Base-by-base conservation (phyloP, 2,797 vertebrate species). In the Sebastes oblongus region DNA sequence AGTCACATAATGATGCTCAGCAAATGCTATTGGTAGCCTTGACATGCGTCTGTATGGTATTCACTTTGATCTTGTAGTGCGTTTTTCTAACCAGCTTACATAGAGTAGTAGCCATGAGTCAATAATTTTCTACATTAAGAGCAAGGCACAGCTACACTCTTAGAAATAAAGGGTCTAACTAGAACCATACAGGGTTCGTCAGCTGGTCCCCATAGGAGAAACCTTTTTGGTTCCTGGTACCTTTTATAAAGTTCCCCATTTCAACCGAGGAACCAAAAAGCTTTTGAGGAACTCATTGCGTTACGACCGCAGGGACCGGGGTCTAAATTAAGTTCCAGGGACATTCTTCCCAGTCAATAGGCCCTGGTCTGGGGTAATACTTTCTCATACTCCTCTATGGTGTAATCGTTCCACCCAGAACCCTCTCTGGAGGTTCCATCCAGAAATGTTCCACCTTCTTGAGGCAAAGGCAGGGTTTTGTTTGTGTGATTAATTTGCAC, bases 61-160 rank as follows among this genome's bases (percentile, higher is more conserved):
- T 87, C 55, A 80, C 16, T 60, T 66, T 52, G 22, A 25, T 77
- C 64, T 72, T 60, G 32, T 78, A 24, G 25, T 55, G 58, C 18
- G 69, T 25, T 59, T 78, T 80, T 74, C 9, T 62, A 58, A 74
- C n/a, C 39, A 64, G 32, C 34, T 62, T 46, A 46, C 8, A 71
- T 12, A 54, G 39, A 60, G 30, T 54, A 73, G 36, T 9, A 66
- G 52, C 42, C 14, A 58, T 59, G 50, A 73, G 65, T 62, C 22
- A 11, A 59, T 58, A 1, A 60, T 58, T 72, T 46, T 62, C 42
- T 32, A 52, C 18, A 67, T 59, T 59, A 36, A 12, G 25, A 81
- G 25, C 3, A 7, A 66, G 50, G 52, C 46, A 68, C n/a, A 60
- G 72, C 56, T 65, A 58, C 78, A 36, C 14, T 64, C n/a, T 65